Percentiles rank a stretch among this genome's conserved stretches.
phyloP scores from a whole-genome alignment of 2,113 vertebrate genomes.

The Platysternon megacephalum region DNA sequence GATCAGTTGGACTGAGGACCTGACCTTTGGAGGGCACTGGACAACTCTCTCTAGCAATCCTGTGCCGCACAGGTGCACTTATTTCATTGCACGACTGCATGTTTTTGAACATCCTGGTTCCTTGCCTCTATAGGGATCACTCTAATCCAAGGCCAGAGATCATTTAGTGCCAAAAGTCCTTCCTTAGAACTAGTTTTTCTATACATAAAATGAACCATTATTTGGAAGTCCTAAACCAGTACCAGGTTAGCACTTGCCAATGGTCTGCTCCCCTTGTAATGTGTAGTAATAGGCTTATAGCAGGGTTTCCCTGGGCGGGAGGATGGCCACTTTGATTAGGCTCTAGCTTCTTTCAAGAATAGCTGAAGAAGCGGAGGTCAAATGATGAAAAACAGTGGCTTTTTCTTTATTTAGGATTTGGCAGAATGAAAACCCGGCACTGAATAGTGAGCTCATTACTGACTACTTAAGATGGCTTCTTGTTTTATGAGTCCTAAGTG shows the following conservation, averaged over 20 bases:
- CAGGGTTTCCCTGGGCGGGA: background rate
- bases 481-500: background rate
- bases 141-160: background rate
- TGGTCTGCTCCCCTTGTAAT: background rate
- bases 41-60: no score
- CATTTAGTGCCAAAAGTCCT: background rate
- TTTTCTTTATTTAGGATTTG: background rate
- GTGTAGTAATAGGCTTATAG: background rate
- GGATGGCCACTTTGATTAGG: background rate
- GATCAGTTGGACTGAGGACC: background rate
- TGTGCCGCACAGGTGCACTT: no score
- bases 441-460: background rate
- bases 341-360: background rate
- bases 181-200: background rate
- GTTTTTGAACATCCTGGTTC: no score
- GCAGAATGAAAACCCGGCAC: background rate
- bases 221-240: background rate
- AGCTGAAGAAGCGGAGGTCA: no score
- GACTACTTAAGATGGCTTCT: background rate
- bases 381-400: background rate
- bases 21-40: background rate
- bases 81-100: no score
- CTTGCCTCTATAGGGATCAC: no score
- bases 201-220: background rate
- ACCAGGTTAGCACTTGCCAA: background rate